Evolutionary conservation across 2,113 vertebrate species (phyloP).

Genomic region (Nannospalax galili): DNA sequence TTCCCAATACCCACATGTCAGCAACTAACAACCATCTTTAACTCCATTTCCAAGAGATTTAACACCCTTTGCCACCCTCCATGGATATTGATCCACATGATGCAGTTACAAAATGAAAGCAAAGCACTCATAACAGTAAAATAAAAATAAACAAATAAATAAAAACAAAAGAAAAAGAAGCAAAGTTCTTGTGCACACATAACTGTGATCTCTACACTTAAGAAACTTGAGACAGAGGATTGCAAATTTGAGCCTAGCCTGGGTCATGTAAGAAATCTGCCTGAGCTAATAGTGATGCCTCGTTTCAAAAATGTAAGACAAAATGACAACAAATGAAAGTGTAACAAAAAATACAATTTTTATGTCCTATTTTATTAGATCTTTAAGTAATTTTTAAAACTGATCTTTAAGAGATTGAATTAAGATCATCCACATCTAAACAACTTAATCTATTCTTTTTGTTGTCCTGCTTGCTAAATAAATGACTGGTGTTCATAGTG

Average conservation of each 20-base stretch:
- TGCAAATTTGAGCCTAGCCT: background rate
- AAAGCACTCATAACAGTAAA: no score
- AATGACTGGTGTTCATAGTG: background rate
- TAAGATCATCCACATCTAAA: background rate
- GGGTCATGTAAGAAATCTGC: background rate
- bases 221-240: background rate
- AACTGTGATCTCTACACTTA: background rate
- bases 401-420: background rate
- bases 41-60: no score
- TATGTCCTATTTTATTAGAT: background rate
- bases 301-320: background rate
- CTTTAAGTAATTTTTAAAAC: background rate
- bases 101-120: no score
- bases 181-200: no score
- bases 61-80: no score
- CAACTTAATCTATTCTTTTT: background rate
- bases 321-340: background rate
- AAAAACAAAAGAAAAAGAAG: no score
- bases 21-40: no score
- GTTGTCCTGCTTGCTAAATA: background rate
- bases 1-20: no score
- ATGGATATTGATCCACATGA: no score
- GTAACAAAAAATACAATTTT: background rate
- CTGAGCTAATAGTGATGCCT: background rate
- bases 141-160: no score